A percentile compares a stretch with the other conserved stretches of the same genome.
These are phyloP conservation scores for Cacoxenus indagator DNA, from an alignment of 2,888 invertebrate species.

Conservation along the genomic window DNA sequence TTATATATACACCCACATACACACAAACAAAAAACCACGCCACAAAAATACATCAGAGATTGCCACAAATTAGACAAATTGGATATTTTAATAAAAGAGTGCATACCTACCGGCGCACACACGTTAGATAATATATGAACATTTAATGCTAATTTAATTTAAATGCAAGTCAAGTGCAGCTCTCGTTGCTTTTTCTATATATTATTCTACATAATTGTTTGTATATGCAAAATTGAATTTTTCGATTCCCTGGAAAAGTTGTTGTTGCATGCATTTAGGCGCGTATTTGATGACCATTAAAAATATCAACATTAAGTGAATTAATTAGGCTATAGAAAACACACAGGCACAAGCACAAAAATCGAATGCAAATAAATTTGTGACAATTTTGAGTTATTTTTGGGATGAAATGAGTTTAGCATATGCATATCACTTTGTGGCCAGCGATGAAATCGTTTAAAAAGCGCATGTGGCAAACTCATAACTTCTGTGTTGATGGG, in stretches of 20 bases:
- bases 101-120: constrained; percentile 3
- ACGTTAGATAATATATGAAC: constrained; percentile 42
- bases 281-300: not conserved
- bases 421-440: too few species aligned
- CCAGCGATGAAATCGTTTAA: not conserved
- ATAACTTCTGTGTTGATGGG: not conserved
- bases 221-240: not conserved
- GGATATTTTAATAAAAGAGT: not conserved
- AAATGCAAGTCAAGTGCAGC: constrained; percentile 57
- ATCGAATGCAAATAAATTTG: constrained; percentile 5
- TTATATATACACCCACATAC: too few species aligned
- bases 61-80: constrained; percentile 6
- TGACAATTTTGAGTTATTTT: constrained; percentile 9
- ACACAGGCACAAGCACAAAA: not conserved
- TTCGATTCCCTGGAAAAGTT: not conserved
- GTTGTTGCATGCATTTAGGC: not conserved
- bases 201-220: not conserved
- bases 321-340: constrained; percentile 14
- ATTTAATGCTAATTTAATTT: constrained; percentile 61
- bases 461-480: not conserved
- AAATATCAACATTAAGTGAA: constrained; percentile 1
- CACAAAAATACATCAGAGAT: not conserved
- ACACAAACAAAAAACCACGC: not conserved
- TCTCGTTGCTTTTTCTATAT: not conserved
- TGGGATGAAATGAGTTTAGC: not conserved